Percentiles rank a stretch among this genome's conserved stretches.
These are phyloP conservation scores for Tethya wilhelma DNA, from an alignment of 37 sponge, comb jelly and placozoan species.

Conservation along the genomic window DNA sequence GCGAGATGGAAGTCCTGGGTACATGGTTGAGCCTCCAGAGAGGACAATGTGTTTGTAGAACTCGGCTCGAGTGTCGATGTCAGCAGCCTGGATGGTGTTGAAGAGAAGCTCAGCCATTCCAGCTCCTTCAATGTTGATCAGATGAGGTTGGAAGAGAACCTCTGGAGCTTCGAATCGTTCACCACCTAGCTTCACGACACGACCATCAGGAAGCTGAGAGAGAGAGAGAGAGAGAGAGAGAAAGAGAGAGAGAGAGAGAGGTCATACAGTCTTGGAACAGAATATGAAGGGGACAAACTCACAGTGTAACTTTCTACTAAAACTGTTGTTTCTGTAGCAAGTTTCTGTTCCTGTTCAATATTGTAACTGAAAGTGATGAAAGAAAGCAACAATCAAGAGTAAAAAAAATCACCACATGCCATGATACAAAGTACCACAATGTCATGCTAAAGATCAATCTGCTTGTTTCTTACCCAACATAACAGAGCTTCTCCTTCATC, in stretches of 20 bases:
- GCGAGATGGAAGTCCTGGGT: conserved; percentile 98
- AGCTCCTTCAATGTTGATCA: conserved; percentile 93
- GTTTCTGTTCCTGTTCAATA: conserved; percentile 94
- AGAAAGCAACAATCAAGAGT: background rate
- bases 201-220: conserved; percentile 93
- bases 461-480: conserved; percentile 82
- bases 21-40: conserved; percentile 99
- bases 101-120: conserved; percentile 98
- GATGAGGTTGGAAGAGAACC: conserved; percentile 97
- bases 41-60: conserved; percentile 99
- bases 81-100: conserved; percentile 98
- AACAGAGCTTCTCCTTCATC: conserved; percentile 99
- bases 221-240: background rate
- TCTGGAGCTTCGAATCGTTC: conserved; percentile 98
- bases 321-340: conserved; percentile 96
- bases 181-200: conserved; percentile 97
- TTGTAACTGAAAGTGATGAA: conserved; percentile 73
- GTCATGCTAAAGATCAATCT: too few species aligned
- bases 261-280: background rate
- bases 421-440: background rate
- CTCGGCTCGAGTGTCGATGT: conserved; percentile 95
- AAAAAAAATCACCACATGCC: background rate
- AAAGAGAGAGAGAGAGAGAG: background rate
- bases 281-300: conserved; percentile 7
- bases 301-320: conserved; percentile 94